These are phyloP conservation scores for Macrotus californicus DNA, from an alignment of 2,113 vertebrate species.

Conservation along the genomic window DNA sequence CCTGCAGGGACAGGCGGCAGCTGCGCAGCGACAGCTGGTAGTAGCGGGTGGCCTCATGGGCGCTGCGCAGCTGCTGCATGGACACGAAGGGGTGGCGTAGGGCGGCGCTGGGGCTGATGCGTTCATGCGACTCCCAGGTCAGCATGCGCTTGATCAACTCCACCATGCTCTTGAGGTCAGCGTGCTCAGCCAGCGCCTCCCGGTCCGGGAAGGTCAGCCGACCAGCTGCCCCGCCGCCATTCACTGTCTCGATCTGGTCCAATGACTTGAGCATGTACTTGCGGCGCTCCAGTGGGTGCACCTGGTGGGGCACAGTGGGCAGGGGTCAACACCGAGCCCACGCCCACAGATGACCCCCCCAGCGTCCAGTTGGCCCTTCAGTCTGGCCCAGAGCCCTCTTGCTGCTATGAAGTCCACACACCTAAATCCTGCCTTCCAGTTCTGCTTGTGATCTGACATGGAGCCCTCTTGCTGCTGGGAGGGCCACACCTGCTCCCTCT, in stretches of 20 bases:
- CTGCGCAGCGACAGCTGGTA: constrained; percentile 69
- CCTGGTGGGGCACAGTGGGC: constrained; percentile 9
- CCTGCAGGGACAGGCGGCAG: constrained; percentile 59
- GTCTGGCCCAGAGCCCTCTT: not conserved
- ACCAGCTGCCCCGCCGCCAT: not conserved
- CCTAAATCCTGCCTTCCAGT: not conserved
- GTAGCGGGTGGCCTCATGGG: constrained; percentile 69
- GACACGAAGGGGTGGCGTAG: constrained; percentile 80
- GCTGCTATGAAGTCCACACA: not conserved
- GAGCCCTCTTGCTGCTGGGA: not conserved
- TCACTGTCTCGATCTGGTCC: constrained; percentile 76
- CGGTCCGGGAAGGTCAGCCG: not conserved
- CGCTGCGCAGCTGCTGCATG: constrained; percentile 71
- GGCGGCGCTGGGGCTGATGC: constrained; percentile 77
- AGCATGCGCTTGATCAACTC: constrained; percentile 82
- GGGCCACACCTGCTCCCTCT: not conserved
- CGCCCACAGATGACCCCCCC: not conserved
- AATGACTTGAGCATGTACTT: constrained; percentile 78
- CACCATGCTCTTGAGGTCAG: constrained; percentile 80
- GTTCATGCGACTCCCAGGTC: constrained; percentile 75
- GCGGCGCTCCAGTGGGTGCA: constrained; percentile 63
- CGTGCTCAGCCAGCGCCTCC: constrained; percentile 63
- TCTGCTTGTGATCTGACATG: not conserved
- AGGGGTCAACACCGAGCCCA: not conserved
- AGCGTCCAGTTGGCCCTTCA: not conserved